Percentiles rank a stretch among this genome's conserved stretches.
phyloP scores from a whole-genome alignment of 2,888 invertebrate species.

The Apocheima hispidaria region DNA sequence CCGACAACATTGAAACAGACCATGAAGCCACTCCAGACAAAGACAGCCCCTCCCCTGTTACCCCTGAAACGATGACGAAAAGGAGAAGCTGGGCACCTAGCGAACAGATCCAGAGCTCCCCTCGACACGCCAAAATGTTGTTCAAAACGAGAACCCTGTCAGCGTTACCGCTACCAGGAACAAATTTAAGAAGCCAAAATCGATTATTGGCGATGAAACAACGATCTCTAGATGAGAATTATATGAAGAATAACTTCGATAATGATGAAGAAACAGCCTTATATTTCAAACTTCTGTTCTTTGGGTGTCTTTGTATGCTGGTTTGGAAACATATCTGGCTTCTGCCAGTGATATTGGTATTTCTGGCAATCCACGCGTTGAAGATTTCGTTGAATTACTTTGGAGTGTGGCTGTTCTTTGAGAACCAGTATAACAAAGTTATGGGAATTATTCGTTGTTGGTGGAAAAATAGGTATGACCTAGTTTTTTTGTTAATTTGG shows the following conservation, averaged over 20 bases:
- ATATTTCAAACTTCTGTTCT: constrained; percentile 92
- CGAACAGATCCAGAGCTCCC: constrained; percentile 61
- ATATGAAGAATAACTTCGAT: constrained; percentile 73
- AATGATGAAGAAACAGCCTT: constrained; percentile 87
- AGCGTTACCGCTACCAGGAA: constrained; percentile 70
- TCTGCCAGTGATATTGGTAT: constrained; percentile 91
- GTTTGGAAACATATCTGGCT: constrained; percentile 95
- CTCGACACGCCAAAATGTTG: constrained; percentile 75
- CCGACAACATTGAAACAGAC: constrained; percentile 61
- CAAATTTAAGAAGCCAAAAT: constrained; percentile 70
- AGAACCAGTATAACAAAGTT: constrained; percentile 74
- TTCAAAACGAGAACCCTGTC: constrained; percentile 81
- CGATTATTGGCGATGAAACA: constrained; percentile 75
- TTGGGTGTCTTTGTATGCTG: constrained; percentile 93
- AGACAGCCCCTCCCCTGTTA: constrained; percentile 66
- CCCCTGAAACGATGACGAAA: constrained; percentile 65
- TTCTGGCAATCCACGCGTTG: constrained; percentile 89
- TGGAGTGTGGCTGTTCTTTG: constrained; percentile 81
- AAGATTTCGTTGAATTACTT: constrained; percentile 81
- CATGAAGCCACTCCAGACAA: constrained; percentile 72
- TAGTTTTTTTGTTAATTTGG: background rate
- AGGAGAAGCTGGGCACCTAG: constrained; percentile 68
- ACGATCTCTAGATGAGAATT: constrained; percentile 76
- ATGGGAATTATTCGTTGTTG: constrained; percentile 80
- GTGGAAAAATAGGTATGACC: constrained; percentile 86